Conservation (phyloP, 2,888 invertebrate genomes). For the Lymantria dispar region DNA sequence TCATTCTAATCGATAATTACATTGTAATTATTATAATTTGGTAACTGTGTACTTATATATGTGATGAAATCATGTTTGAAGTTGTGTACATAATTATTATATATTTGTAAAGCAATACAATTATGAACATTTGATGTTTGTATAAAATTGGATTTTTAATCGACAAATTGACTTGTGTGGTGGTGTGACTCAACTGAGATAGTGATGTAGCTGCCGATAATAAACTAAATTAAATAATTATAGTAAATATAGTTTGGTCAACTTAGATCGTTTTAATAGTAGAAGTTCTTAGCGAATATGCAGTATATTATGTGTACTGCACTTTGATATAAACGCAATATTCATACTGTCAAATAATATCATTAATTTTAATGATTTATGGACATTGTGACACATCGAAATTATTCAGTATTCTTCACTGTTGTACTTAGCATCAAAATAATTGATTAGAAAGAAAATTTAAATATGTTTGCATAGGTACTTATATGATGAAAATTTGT, state of each 20-base stretch:
- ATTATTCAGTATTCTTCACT: slow-evolving; percentile 8
- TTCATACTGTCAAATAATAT: slow-evolving; percentile 21
- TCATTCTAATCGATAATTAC: slow-evolving; percentile 17
- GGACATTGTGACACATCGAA: background rate
- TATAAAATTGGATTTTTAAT: slow-evolving; percentile 7
- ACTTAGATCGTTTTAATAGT: slow-evolving; percentile 20
- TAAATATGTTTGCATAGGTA: slow-evolving; percentile 31
- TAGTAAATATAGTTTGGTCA: slow-evolving; percentile 30
- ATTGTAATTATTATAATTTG: slow-evolving; percentile 23
- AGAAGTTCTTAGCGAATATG: slow-evolving; percentile 25
- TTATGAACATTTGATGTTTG: slow-evolving; percentile 6
- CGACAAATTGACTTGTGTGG: slow-evolving; percentile 50
- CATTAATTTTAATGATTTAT: slow-evolving; percentile 14
- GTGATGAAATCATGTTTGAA: slow-evolving; percentile 42
- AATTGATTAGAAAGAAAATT: background rate
- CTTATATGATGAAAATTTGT: slow-evolving; percentile 31
- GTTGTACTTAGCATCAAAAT: slow-evolving; percentile 37
- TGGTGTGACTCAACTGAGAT: slow-evolving; percentile 61
- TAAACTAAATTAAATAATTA: slow-evolving; percentile 19
- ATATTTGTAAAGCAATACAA: slow-evolving; percentile 6
- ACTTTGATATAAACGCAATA: slow-evolving; percentile 32
- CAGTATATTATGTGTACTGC: slow-evolving; percentile 56
- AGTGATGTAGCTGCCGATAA: slow-evolving; percentile 39
- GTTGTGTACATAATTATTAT: slow-evolving; percentile 30
- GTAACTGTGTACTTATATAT: slow-evolving; percentile 37